phyloP scores from a whole-genome alignment of 2,113 vertebrate species.

The Microtus oregoni region DNA sequence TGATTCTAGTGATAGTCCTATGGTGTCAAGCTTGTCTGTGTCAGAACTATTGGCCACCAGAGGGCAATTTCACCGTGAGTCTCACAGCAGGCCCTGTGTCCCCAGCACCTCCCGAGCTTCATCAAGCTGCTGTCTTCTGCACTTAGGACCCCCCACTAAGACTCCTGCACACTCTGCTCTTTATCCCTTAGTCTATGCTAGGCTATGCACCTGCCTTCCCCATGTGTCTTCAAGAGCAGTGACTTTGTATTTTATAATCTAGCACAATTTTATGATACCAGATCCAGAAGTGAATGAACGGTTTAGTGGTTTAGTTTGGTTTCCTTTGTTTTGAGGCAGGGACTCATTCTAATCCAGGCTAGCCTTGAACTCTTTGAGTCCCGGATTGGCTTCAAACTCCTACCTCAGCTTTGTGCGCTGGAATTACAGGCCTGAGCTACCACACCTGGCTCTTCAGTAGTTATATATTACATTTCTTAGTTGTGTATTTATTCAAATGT shows the following conservation, averaged over 20 bases:
- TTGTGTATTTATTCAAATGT: background rate
- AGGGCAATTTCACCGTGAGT: background rate
- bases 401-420: background rate
- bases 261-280: background rate
- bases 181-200: background rate
- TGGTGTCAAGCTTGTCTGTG: background rate
- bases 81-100: background rate
- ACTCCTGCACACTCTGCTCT: too few relatives aligned
- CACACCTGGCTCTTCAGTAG: background rate
- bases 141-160: background rate
- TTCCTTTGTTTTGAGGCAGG: background rate
- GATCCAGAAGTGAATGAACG: background rate
- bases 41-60: background rate
- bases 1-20: background rate
- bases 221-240: background rate
- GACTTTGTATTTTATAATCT: background rate
- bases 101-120: background rate
- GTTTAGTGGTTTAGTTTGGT: background rate
- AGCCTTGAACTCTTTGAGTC: background rate
- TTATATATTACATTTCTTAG: background rate
- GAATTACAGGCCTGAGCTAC: background rate
- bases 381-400: background rate
- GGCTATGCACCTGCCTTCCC: background rate
- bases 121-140: fast-evolving
- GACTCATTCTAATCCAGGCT: background rate